A percentile compares a stretch with the other conserved stretches of the same genome.
These are phyloP conservation scores for Paedocypris micromegethes DNA, from an alignment of 2,797 vertebrate genomes.

Conservation along the genomic window DNA sequence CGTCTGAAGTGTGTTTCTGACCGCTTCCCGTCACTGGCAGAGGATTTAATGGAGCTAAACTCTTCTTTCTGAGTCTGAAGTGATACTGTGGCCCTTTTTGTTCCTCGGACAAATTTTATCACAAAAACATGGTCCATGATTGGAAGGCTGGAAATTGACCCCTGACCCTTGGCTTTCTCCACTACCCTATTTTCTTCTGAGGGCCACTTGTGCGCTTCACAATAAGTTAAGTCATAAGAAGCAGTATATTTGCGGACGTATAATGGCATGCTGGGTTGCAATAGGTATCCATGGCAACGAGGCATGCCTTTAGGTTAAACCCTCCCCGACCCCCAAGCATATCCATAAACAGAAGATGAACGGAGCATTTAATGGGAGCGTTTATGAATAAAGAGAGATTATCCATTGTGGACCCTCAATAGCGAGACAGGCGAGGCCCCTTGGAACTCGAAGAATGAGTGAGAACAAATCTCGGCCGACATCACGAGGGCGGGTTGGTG, in stretches of 20 bases:
- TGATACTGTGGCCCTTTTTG: slow-evolving; percentile 68
- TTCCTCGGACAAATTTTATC: slow-evolving; percentile 73
- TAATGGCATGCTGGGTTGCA: slow-evolving; percentile 66
- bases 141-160: slow-evolving; percentile 67
- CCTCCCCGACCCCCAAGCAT: slow-evolving; percentile 29
- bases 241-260: slow-evolving; percentile 57
- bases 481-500: slow-evolving; percentile 48
- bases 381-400: slow-evolving; percentile 71
- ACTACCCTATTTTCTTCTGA: slow-evolving; percentile 66
- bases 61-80: slow-evolving; percentile 1
- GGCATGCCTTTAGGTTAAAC: slow-evolving; percentile 51
- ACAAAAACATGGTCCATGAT: slow-evolving; percentile 58
- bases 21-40: slow-evolving; percentile 39
- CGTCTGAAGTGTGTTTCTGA: slow-evolving; percentile 34
- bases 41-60: slow-evolving; percentile 14
- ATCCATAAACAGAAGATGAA: slow-evolving; percentile 66
- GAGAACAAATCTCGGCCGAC: slow-evolving; percentile 55
- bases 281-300: slow-evolving; percentile 76
- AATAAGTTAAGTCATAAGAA: slow-evolving; percentile 72
- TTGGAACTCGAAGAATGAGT: slow-evolving; percentile 36
- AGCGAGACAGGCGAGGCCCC: slow-evolving; percentile 56
- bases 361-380: slow-evolving; percentile 62
- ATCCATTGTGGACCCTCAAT: slow-evolving; percentile 66
- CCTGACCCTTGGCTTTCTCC: slow-evolving; percentile 69
- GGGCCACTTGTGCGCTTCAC: slow-evolving; percentile 74